phyloP scores from a whole-genome alignment of 1,140 invertebrate genomes.

The Panagrolaimus sp. region DNA sequence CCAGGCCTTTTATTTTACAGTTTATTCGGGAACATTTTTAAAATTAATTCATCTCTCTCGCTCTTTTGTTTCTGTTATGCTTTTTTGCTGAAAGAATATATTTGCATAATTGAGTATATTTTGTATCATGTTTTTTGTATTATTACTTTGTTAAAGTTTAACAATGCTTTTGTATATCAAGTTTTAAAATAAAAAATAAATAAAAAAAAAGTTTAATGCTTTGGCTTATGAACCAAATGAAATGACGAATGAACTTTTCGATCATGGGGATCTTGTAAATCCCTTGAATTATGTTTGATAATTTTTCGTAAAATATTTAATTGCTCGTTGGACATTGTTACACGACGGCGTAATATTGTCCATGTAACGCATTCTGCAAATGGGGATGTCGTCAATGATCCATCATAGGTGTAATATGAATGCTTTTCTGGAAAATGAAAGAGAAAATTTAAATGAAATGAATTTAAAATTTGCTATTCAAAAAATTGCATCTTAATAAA shows the following conservation, averaged over 20 bases:
- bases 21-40: too few relatives aligned
- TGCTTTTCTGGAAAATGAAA: constrained; percentile 22
- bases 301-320: constrained; percentile 9
- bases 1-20: too few relatives aligned
- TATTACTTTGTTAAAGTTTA: too few relatives aligned
- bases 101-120: too few relatives aligned
- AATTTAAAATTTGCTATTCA: background rate
- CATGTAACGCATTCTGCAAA: constrained; percentile 80
- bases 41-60: too few relatives aligned
- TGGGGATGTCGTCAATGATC: constrained; percentile 82
- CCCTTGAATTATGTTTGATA: background rate
- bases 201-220: background rate
- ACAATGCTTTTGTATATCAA: too few relatives aligned
- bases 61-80: too few relatives aligned
- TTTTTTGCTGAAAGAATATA: too few relatives aligned
- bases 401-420: constrained; percentile 70
- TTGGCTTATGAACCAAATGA: background rate
- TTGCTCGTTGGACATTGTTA: constrained; percentile 26
- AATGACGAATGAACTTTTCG: constrained; percentile 8
- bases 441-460: background rate
- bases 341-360: constrained; percentile 72
- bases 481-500: background rate
- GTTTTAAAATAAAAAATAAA: too few relatives aligned
- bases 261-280: background rate
- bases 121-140: too few relatives aligned